Evolutionary conservation across 2,888 invertebrate species (phyloP), one percentile per base, ranked within the genome.

Genomic region (Parnassius smintheus): DNA sequence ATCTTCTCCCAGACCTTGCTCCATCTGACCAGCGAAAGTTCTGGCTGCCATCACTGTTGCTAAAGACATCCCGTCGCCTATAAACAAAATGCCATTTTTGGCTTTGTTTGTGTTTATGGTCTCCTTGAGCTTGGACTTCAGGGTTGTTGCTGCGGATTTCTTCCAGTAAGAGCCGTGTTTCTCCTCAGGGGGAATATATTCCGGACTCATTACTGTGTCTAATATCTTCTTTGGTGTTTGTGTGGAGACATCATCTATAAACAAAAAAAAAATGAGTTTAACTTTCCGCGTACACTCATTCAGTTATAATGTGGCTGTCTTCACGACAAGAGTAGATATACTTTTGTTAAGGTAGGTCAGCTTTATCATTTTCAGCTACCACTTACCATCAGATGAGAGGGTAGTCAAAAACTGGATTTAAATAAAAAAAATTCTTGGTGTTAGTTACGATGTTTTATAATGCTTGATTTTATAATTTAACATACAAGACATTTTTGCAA

Each of bases 31-130:
- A 50, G 93, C 91, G 74, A 94, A 94, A 0, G 94, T 94, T 70
- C 96, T 92, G 0, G 95, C 93, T 0, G 96, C 96, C 74, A 95
- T 94, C 13, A 96, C 81, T 0, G 96, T 96, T 0, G 96, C 93
- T 55, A 96, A 79, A 0, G 96, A 95, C 96, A 96, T 96, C 0
- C 96, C 96, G 78, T 96, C 96, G 0, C 96, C 96, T 52, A 96
- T 84, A 72, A 95, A 95, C 68, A 95, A 75, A 56, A 95, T 94
- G 0, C 95, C 93, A 78, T 96, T 96, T 79, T 94, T 95, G 0
- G 95, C 95, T 67, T 86, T 87, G 53, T 92, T 92, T 1, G 74
- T 83, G 42, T 80, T 78, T 8, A 70, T 51, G 11, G 71, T 76
- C 25, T 73, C 72, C 11, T 71, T 65, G 0, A 90, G 68, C 55